Conservation (phyloP, 2,113 vertebrate genomes). For the Ornithorhynchus anatinus region DNA sequence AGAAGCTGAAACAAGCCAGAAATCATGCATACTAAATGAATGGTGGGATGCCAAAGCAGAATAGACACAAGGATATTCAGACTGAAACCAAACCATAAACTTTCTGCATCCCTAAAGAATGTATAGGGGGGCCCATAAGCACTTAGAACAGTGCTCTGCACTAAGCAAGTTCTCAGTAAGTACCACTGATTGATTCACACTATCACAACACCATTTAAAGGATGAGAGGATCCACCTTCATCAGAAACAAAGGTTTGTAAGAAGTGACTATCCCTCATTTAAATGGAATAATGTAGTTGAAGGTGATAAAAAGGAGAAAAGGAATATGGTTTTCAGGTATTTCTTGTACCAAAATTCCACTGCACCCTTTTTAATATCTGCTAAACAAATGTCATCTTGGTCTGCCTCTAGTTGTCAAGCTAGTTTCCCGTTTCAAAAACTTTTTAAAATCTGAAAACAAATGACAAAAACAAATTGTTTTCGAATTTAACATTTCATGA, state of each 20-base stretch:
- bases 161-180: no score
- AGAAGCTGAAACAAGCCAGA: no score
- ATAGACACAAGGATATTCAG: no score
- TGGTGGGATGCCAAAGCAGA: no score
- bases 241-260: background rate
- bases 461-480: slow-evolving; percentile 9
- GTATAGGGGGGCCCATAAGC: no score
- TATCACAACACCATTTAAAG: background rate
- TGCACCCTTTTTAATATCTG: no score
- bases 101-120: no score
- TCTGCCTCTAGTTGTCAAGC: background rate
- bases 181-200: background rate
- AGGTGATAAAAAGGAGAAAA: background rate
- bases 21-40: no score
- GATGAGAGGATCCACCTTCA: background rate
- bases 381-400: background rate
- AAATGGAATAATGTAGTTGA: background rate
- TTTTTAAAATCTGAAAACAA: slow-evolving; percentile 31
- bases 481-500: slow-evolving; percentile 6
- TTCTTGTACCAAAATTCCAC: background rate
- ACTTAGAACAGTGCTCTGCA: no score
- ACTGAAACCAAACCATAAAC: no score
- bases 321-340: background rate
- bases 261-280: no score
- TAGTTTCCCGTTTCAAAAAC: background rate